Conservation (phyloP, 2,888 invertebrate species). For the Parnassius glacialis region DNA sequence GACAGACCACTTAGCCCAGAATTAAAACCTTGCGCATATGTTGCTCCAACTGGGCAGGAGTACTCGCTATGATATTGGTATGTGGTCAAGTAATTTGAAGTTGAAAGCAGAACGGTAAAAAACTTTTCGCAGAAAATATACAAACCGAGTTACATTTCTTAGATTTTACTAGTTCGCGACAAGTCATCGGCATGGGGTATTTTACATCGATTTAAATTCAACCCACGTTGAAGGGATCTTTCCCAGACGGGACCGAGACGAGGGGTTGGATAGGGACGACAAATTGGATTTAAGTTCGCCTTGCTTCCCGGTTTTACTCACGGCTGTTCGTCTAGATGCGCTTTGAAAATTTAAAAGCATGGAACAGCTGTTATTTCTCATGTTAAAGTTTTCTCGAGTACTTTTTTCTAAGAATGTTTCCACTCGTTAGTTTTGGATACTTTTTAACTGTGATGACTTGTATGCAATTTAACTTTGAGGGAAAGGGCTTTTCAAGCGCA, state of each 20-base stretch:
- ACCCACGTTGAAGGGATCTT: conserved; percentile 23
- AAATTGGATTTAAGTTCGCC: conserved; percentile 40
- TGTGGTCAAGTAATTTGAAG: too few species aligned
- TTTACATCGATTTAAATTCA: conserved; percentile 32
- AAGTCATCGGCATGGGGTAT: conserved; percentile 23
- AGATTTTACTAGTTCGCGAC: not conserved
- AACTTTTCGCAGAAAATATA: too few species aligned
- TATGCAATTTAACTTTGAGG: too few species aligned
- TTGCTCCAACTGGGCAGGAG: too few species aligned
- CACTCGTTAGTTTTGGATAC: too few species aligned
- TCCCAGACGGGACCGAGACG: conserved; percentile 21
- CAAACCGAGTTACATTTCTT: too few species aligned
- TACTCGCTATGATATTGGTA: too few species aligned
- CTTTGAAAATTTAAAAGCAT: not conserved
- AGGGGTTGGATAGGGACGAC: conserved; percentile 29
- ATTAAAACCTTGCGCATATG: too few species aligned
- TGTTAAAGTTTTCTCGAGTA: not conserved
- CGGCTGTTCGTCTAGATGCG: not conserved
- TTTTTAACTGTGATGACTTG: too few species aligned
- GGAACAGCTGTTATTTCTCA: not conserved
- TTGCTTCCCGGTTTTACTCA: not conserved
- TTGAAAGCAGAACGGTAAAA: too few species aligned
- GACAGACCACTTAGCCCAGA: too few species aligned
- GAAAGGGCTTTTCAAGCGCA: too few species aligned
- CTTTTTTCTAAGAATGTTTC: not conserved